phyloP scores from a whole-genome alignment of 2,888 invertebrate species.

The Malachius bipustulatus region DNA sequence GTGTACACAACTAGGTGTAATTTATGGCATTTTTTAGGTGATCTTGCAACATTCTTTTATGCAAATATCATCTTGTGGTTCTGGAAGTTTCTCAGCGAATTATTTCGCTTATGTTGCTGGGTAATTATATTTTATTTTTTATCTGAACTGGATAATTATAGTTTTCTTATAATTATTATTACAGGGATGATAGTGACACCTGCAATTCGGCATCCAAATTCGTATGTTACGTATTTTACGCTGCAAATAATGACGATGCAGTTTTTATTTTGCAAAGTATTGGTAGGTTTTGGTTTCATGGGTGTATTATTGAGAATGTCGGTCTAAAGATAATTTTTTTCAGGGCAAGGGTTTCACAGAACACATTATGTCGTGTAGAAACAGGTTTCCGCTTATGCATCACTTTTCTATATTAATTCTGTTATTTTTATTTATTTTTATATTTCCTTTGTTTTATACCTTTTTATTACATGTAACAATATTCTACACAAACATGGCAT shows the following conservation, averaged over 20 bases:
- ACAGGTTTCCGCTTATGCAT: too few relatives aligned
- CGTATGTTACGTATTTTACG: slow-evolving; percentile 38
- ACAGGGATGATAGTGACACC: slow-evolving; percentile 36
- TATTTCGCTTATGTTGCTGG: slow-evolving; percentile 52
- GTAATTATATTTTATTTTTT: slow-evolving; percentile 29
- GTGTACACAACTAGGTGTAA: too few relatives aligned
- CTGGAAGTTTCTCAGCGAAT: slow-evolving; percentile 40
- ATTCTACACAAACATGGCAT: too few relatives aligned
- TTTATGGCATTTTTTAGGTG: slow-evolving; percentile 39
- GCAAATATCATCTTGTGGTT: slow-evolving; percentile 53
- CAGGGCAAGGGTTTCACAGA: slow-evolving; percentile 42
- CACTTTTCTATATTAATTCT: too few relatives aligned
- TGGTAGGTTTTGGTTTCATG: slow-evolving; percentile 23
- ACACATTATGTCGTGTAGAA: slow-evolving; percentile 41
- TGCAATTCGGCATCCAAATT: slow-evolving; percentile 39
- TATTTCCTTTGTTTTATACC: too few relatives aligned
- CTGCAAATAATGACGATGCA: slow-evolving; percentile 34
- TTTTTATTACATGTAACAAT: too few relatives aligned
- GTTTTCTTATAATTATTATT: slow-evolving; percentile 3
- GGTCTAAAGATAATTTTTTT: slow-evolving; percentile 17
- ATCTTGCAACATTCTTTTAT: slow-evolving; percentile 48
- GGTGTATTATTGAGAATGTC: slow-evolving; percentile 10
- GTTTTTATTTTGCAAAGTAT: slow-evolving; percentile 40
- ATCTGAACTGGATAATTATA: neutral
- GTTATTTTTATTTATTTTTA: too few relatives aligned